Evolutionary conservation across 1,140 invertebrate species (phyloP).

Genomic region (Bombus consobrinus): DNA sequence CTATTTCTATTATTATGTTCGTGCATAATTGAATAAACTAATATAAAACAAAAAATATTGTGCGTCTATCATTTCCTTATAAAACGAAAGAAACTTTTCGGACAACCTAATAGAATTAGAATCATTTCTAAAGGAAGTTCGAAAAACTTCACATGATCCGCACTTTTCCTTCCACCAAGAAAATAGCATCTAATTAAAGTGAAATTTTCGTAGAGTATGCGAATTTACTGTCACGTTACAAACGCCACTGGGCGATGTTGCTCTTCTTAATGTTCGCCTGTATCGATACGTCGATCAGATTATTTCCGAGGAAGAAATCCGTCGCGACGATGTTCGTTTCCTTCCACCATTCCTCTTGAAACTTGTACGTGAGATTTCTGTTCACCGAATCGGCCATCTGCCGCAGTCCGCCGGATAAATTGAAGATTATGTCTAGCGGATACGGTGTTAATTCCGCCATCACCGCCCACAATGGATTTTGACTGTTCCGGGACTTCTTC

Average conservation of each 20-base stretch:
- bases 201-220: background rate
- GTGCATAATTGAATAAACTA: too few species aligned
- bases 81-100: too few species aligned
- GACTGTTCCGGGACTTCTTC: slow-evolving; percentile 74
- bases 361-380: slow-evolving; percentile 86
- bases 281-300: slow-evolving; percentile 88
- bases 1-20: too few species aligned
- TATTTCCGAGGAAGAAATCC: slow-evolving; percentile 91
- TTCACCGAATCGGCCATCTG: slow-evolving; percentile 88
- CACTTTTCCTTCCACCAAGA: too few species aligned
- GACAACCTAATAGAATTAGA: background rate
- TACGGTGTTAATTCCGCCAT: slow-evolving; percentile 92
- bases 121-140: background rate
- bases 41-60: too few species aligned
- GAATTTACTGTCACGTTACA: slow-evolving; percentile 38
- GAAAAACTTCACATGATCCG: background rate
- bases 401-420: slow-evolving; percentile 85
- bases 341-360: slow-evolving; percentile 86
- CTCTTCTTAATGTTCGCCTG: slow-evolving; percentile 82
- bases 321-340: slow-evolving; percentile 89
- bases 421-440: slow-evolving; percentile 87
- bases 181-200: slow-evolving; percentile 23
- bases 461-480: slow-evolving; percentile 87
- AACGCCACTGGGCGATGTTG: slow-evolving; percentile 71
- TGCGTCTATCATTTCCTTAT: too few species aligned